These are phyloP conservation scores for Drymonia ruficornis DNA, from an alignment of 2,888 invertebrate genomes.

Conservation along the genomic window DNA sequence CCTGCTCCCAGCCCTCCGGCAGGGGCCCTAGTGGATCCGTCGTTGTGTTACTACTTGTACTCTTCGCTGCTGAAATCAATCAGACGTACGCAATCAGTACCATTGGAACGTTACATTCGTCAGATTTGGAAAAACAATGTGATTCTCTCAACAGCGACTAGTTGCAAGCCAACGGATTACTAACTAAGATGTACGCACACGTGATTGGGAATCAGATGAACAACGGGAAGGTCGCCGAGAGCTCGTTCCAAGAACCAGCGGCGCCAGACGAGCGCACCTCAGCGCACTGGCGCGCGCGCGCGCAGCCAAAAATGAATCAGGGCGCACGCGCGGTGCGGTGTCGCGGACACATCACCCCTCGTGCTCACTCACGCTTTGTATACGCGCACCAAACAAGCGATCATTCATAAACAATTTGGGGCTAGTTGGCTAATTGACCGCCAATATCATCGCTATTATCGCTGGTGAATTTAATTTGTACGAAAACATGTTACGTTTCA, in stretches of 20 bases:
- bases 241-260: conserved; percentile 71
- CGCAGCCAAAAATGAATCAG: conserved; percentile 47
- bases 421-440: conserved; percentile 43
- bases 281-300: conserved; percentile 50
- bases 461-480: conserved; percentile 20
- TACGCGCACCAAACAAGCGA: conserved; percentile 56
- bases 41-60: conserved; percentile 80
- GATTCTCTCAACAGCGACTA: conserved; percentile 80
- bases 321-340: conserved; percentile 19
- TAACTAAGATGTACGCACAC: conserved; percentile 64
- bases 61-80: conserved; percentile 83
- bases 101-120: conserved; percentile 39
- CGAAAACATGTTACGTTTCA: conserved; percentile 1
- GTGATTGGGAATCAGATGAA: conserved; percentile 65
- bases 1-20: conserved; percentile 96
- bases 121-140: conserved; percentile 44
- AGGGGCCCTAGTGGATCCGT: conserved; percentile 89
- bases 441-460: conserved; percentile 42
- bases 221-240: conserved; percentile 67
- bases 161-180: conserved; percentile 69
- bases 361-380: conserved; percentile 42
- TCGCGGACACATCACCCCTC: conserved; percentile 29
- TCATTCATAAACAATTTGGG: conserved; percentile 68
- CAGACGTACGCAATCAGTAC: conserved; percentile 58
- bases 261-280: conserved; percentile 60